A percentile compares a stretch with the other conserved stretches of the same genome.
phyloP scores from a whole-genome alignment of 2,797 vertebrate genomes.

The Halcyon chelicuti region DNA sequence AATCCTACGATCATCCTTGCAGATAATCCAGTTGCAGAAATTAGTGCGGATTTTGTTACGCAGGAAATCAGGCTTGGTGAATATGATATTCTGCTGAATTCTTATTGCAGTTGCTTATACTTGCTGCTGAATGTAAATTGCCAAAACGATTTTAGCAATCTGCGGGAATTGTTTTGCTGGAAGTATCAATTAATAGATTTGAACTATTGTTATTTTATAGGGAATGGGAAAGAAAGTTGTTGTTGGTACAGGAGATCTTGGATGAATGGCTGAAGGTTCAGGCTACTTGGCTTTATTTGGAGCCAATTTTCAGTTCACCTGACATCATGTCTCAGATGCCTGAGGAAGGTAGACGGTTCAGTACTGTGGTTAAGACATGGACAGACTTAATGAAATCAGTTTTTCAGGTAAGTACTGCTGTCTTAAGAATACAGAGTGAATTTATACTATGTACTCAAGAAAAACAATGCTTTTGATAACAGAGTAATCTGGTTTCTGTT shows the following conservation, averaged over 20 bases:
- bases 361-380: conserved; percentile 87
- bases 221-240: conserved; percentile 87
- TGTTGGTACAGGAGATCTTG: conserved; percentile 89
- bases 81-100: neutral
- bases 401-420: conserved; percentile 74
- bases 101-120: neutral
- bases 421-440: neutral
- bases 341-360: conserved; percentile 86
- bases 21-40: neutral
- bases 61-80: neutral
- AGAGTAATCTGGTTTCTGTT: neutral
- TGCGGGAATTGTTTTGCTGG: neutral
- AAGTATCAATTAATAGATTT: neutral
- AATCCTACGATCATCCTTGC: neutral
- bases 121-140: neutral
- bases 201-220: conserved; percentile 58
- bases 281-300: conserved; percentile 89
- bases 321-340: conserved; percentile 93
- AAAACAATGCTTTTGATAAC: neutral
- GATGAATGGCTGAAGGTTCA: conserved; percentile 92
- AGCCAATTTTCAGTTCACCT: conserved; percentile 91
- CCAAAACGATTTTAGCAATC: neutral
- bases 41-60: neutral
- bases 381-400: conserved; percentile 86
- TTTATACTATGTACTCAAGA: neutral